Evolutionary conservation across 2,797 vertebrate genomes (phyloP), one percentile per base, ranked within the genome.

Genomic region (Protosalanx chinensis): DNA sequence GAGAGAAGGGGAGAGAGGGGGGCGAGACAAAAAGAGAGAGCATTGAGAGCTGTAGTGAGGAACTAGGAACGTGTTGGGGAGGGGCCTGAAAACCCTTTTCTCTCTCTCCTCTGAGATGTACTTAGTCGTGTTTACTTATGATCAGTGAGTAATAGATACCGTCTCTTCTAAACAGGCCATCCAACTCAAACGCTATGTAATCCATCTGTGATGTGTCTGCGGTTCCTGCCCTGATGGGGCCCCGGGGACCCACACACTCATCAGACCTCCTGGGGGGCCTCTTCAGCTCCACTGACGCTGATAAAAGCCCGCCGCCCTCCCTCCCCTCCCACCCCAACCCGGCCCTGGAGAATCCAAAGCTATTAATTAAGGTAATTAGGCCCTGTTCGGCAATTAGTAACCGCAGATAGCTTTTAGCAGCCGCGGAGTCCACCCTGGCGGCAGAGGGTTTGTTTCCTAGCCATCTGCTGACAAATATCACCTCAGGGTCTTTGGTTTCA

Each of bases 291-390:
- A 82, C 88, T 91, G 93, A 95, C 93, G 92, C 91, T 91, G 88
- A 91, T 92, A 90, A 91, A 88, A 90, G 87, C 86, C 82, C 41
- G 13, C 41, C 2, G 41, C 41, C 41, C 41, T 46, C 41, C 81
- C 83, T 68, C 41, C 41, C 10, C 41, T 46, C 68, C 32, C 49
- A 53, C 67, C 71, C 88, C 85, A 85, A 85, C 18, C 57, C 49
- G 6, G 33, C 6, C 78, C 76, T 70, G 65, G 64, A 91, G 88
- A 92, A 91, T 94, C 91, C 91, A 80, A 71, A 80, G 89, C 94
- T 95, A 95, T 98, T 98, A 98, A 98, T 99, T 98, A 98, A 93
- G 89, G 88, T 93, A 95, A 98, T 95, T 94, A 96, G 92, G 94
- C 93, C 93, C 93, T 89, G 91, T 93, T 88, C 94, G 90, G 90